Evolutionary conservation across 2,113 vertebrate genomes (phyloP).

Genomic region (Dipodomys stephensi): DNA sequence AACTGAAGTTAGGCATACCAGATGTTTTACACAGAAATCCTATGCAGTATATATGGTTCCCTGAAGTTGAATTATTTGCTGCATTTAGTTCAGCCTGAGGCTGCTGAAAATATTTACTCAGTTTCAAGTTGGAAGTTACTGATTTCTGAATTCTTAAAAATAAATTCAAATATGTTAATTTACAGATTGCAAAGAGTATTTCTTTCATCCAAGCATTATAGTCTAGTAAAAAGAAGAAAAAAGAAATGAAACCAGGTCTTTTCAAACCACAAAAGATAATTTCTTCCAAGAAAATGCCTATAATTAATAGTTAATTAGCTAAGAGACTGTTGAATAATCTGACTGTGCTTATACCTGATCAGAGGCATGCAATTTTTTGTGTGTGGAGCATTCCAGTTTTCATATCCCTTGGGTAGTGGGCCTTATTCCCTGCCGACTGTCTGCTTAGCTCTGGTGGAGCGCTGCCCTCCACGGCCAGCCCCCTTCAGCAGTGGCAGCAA

Average conservation of each 20-base stretch:
- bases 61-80: conserved; percentile 42
- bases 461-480: accelerated
- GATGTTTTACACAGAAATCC: conserved; percentile 13
- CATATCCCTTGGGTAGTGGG: neutral
- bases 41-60: conserved; percentile 40
- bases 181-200: neutral
- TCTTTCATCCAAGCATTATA: neutral
- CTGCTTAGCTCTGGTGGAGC: neutral
- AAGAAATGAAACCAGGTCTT: neutral
- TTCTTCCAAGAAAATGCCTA: neutral
- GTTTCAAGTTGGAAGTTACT: conserved; percentile 57
- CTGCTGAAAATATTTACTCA: conserved; percentile 54
- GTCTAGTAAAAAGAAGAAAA: neutral
- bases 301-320: conserved; percentile 19
- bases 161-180: conserved; percentile 34
- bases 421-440: neutral
- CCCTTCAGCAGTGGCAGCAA: neutral
- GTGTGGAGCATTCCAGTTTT: neutral
- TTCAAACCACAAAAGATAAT: conserved; percentile 13
- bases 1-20: conserved; percentile 18
- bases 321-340: neutral
- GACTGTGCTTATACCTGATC: neutral
- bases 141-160: conserved; percentile 53
- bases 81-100: neutral
- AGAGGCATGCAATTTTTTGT: neutral